Base-by-base conservation (phyloP, 1,140 invertebrate species). In the Stenopsyche tienmushanensis region DNA sequence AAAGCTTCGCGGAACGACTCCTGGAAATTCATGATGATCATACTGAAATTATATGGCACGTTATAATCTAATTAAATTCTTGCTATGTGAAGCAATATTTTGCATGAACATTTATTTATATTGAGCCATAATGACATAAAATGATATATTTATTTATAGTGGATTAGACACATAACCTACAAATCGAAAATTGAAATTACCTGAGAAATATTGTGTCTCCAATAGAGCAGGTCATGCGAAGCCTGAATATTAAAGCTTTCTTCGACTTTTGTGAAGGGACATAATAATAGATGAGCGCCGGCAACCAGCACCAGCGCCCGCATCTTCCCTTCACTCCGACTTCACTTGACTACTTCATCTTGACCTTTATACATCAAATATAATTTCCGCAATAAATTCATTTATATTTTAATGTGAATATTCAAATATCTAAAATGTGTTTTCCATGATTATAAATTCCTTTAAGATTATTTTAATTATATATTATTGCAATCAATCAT, bases 221-320 rank as follows among this genome's bases (percentile, higher is more conserved):
- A 87, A 79, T 95, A 97, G 13, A 99, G 81, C 71, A 99, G 85
- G 82, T 99, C 98, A 82, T 99, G 98, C 77, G 92, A 92, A 10
- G 98, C 97, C 84, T 99, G 94, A 18, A 98, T 82, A 81, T 98
- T 99, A 75, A 99, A 99, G 81, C 96, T 99, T 83, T 99, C 98
- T 81, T 99, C 97, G 8, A 99, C 97, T 90, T 99, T 99, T 0
- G 96, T 99, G 76, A 91, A 98, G 45, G 97, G 97, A 76, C 94
- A 96, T 69, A 93, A 85, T 52, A 94, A 73, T 42, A 98, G 78
- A 77, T 97, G 91, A 64, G 91, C 80, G 63, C 84, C 82, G 29
- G 90, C 88, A 69, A 91, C 81, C 44, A 88, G 73, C 69, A 84
- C 79, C 3, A 41, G 13, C 29, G 29, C 29, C 29, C 29, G 29